A percentile compares a stretch with the other conserved stretches of the same genome.
Conservation (phyloP, 1,140 invertebrate genomes). For the Stenopsyche tienmushanensis region DNA sequence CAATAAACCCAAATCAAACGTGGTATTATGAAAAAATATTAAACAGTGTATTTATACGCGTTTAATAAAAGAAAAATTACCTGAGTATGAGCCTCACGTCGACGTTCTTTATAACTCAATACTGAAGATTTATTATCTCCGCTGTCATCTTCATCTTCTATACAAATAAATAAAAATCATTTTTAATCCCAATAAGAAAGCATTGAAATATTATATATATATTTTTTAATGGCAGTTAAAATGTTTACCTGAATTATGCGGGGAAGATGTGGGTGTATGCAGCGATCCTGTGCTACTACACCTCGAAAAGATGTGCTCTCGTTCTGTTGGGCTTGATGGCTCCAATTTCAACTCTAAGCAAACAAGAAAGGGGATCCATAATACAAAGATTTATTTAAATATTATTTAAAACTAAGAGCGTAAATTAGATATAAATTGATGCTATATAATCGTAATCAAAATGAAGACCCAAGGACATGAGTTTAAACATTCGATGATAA, state of each 20-base stretch:
- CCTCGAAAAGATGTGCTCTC: conserved; percentile 67
- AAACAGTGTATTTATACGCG: no score
- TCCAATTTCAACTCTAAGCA: conserved; percentile 60
- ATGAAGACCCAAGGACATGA: no score
- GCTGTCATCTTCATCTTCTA: conserved; percentile 90
- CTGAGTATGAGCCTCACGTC: conserved; percentile 93
- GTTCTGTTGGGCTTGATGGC: conserved; percentile 66
- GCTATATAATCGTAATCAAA: no score
- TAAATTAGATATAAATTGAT: no score
- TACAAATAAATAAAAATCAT: conserved; percentile 33
- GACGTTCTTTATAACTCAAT: conserved; percentile 88
- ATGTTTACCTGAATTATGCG: conserved; percentile 76
- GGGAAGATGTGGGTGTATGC: conserved; percentile 79
- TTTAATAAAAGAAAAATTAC: no score
- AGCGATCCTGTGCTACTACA: conserved; percentile 83
- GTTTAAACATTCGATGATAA: no score
- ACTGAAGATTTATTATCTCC: conserved; percentile 69
- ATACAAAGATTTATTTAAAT: background rate
- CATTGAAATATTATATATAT: no score
- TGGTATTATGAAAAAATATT: background rate
- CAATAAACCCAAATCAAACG: background rate
- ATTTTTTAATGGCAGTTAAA: conserved; percentile 40
- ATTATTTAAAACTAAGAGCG: no score
- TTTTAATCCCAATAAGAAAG: conserved; percentile 20
- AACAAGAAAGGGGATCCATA: background rate